These are phyloP conservation scores for Gobio gobio DNA, from an alignment of 2,113 vertebrate genomes.

Conservation along the genomic window DNA sequence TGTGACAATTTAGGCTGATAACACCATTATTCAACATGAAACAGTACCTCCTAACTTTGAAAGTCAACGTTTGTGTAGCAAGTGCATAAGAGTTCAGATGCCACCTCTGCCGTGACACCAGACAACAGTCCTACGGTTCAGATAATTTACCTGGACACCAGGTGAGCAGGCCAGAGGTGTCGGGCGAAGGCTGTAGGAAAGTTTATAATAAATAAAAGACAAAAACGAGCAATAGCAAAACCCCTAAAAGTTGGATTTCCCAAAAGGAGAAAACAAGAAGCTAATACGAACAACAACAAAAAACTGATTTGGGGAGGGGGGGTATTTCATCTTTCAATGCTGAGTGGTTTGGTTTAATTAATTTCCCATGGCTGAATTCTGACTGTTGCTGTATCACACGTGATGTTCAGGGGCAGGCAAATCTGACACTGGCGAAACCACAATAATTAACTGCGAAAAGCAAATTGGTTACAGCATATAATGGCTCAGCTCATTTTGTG, in stretches of 20 bases:
- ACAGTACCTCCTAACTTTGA: neutral
- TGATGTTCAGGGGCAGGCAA: neutral
- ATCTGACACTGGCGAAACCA: neutral
- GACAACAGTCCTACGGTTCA: neutral
- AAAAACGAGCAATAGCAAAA: neutral
- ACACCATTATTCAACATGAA: conserved; percentile 27
- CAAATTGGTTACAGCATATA: neutral
- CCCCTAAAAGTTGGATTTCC: neutral
- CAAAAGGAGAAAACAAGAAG: neutral
- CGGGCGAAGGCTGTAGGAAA: neutral
- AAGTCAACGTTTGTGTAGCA: conserved; percentile 24
- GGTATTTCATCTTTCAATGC: neutral
- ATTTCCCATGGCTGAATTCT: neutral
- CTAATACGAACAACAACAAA: neutral
- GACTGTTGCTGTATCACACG: neutral
- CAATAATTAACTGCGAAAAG: neutral
- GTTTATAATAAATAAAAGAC: neutral
- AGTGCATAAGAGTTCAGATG: neutral
- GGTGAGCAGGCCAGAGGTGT: neutral
- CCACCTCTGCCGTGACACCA: neutral
- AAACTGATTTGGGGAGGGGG: neutral
- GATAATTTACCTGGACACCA: neutral
- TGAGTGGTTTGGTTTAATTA: neutral
- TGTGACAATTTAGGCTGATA: conserved; percentile 17
- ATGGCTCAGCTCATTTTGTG: neutral